phyloP scores from a whole-genome alignment of 2,797 vertebrate species.

The Tarsius wallacei region DNA sequence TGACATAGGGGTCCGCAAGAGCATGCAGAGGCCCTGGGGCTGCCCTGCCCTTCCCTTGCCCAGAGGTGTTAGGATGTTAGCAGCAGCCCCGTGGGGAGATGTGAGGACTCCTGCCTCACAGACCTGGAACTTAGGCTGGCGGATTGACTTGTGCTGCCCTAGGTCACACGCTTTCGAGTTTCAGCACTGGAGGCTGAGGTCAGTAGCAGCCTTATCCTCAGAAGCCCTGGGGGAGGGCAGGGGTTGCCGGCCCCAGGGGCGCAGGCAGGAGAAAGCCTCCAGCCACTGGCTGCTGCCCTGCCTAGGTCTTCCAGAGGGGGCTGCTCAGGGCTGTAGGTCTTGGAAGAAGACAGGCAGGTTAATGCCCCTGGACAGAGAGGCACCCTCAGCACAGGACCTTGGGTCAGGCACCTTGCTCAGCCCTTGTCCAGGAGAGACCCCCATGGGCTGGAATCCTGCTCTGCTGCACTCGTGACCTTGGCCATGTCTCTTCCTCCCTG shows the following conservation, averaged over 20 bases:
- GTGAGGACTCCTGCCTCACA: rapidly evolving
- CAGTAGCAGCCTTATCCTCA: neutral
- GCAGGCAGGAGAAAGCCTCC: neutral
- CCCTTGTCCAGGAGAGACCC: neutral
- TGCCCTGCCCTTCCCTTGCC: rapidly evolving
- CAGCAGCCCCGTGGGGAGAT: rapidly evolving
- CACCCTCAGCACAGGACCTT: too few species aligned
- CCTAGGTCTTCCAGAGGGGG: neutral
- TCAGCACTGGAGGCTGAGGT: neutral
- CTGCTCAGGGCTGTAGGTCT: neutral
- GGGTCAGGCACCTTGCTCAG: neutral
- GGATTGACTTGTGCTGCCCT: rapidly evolving
- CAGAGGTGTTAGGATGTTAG: too few species aligned
- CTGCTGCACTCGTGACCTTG: rapidly evolving
- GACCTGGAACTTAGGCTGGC: neutral
- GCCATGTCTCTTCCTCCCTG: neutral
- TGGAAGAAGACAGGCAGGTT: neutral
- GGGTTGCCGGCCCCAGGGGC: neutral
- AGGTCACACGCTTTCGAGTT: rapidly evolving
- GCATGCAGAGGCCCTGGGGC: neutral
- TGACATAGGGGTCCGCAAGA: rapidly evolving
- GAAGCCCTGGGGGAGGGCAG: neutral
- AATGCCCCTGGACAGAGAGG: rapidly evolving
- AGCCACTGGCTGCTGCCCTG: rapidly evolving
- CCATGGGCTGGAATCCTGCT: rapidly evolving